Evolutionary conservation across 2,797 vertebrate species (phyloP), one percentile per base, ranked within the genome.

Genomic region (Hemibagrus guttatus): DNA sequence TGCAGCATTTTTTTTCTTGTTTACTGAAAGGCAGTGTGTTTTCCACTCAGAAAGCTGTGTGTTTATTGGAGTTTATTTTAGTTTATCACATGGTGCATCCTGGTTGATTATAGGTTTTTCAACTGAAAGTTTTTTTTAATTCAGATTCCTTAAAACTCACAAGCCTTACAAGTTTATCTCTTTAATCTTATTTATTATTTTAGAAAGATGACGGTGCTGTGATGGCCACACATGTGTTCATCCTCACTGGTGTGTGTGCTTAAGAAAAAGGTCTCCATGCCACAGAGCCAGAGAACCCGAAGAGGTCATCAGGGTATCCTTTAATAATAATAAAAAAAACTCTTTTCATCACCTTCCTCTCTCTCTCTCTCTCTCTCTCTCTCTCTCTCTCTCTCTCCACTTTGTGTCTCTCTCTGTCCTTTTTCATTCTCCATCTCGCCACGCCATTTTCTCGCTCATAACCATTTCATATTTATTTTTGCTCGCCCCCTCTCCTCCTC

Each of bases 391-490:
- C 63, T 86, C 13, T n/a, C 3, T 79, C 81, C n/a, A n/a, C n/a
- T n/a, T n/a, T n/a, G n/a, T n/a, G n/a, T 85, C 88, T 91, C 87
- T 87, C 31, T 79, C 63, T 86, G 85, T 84, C 84, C 89, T 42
- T 52, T 16, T 66, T 78, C 88, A 84, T 75, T 87, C 69, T 90
- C 75, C 39, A 19, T 66, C 79, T 85, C 76, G 19, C 85, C 72
- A 81, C 14, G 14, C 39, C 39, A 71, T 90, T 91, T 90, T 81
- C 90, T 89, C 92, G 94, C 95, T 95, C 84, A 58, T 79, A 85
- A 35, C 63, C 75, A 78, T 85, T 76, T 85, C 59, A 54, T 86
- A 81, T 71, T 86, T 86, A 85, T 85, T 85, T 85, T 85, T 6
- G 12, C 76, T 35, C 64, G 6, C 12, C 5, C 28, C 3, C 12